Conservation (phyloP, 1,140 invertebrate species). For the Euglossa dilemma region DNA sequence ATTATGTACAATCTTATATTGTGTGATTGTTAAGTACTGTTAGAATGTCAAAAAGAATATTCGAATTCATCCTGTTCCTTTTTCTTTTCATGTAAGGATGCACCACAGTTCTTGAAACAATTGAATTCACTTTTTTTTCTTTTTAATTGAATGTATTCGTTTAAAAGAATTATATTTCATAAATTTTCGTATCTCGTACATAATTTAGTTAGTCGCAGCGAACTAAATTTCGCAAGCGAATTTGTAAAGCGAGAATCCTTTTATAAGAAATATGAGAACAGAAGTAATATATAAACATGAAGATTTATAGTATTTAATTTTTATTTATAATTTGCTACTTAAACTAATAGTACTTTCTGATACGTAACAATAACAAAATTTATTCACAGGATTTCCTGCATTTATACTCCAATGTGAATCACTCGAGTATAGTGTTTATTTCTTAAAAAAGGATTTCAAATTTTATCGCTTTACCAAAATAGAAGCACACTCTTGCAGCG, state of each 20-base stretch:
- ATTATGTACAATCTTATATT: slow-evolving; percentile 62
- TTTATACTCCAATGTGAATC: background rate
- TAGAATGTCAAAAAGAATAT: slow-evolving; percentile 16
- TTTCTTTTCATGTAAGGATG: background rate
- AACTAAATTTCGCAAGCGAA: slow-evolving; percentile 35
- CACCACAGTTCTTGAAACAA: slow-evolving; percentile 8
- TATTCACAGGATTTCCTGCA: background rate
- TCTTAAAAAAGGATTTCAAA: slow-evolving; percentile 58
- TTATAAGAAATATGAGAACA: slow-evolving; percentile 44
- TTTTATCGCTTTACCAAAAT: slow-evolving; percentile 43
- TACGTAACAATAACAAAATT: slow-evolving; percentile 35
- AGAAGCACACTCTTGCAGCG: slow-evolving; percentile 64
- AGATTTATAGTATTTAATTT: slow-evolving; percentile 9
- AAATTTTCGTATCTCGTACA: slow-evolving; percentile 40
- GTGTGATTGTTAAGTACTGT: slow-evolving; percentile 47
- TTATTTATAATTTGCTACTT: slow-evolving; percentile 32
- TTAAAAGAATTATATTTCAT: slow-evolving; percentile 33
- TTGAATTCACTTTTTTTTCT: background rate
- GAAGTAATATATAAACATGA: slow-evolving; percentile 32
- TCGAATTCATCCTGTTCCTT: background rate
- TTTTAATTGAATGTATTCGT: slow-evolving; percentile 1
- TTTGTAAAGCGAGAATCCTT: slow-evolving; percentile 44
- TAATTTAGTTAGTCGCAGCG: slow-evolving; percentile 48
- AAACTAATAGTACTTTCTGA: slow-evolving; percentile 28
- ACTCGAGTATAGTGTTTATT: slow-evolving; percentile 21